Percentiles rank a stretch among this genome's conserved stretches.
Conservation (phyloP, 2,888 invertebrate genomes). For the Steinernema carpocapsae region DNA sequence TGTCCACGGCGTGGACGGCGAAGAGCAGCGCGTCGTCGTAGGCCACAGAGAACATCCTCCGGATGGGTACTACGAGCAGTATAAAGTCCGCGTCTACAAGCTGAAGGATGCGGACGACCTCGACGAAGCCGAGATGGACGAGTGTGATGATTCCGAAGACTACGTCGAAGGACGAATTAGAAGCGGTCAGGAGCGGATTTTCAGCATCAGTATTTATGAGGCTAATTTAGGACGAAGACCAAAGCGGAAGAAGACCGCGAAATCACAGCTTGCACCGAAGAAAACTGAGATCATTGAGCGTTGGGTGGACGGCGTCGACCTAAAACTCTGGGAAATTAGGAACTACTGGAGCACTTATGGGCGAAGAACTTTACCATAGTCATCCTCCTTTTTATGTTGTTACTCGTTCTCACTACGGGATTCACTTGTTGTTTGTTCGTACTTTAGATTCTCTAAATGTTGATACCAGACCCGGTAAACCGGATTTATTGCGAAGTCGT, state of each 20-base stretch:
- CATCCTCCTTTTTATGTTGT: no score
- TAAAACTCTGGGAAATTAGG: slow-evolving; percentile 62
- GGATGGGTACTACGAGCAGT: slow-evolving; percentile 61
- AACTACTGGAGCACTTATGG: slow-evolving; percentile 44
- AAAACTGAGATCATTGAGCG: slow-evolving; percentile 13
- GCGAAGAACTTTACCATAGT: neutral
- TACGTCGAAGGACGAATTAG: slow-evolving; percentile 13
- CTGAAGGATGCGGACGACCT: neutral
- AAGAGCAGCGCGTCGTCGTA: slow-evolving; percentile 60
- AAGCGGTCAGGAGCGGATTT: neutral
- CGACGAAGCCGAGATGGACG: slow-evolving; percentile 3
- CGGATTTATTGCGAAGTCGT: no score
- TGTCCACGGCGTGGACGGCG: slow-evolving; percentile 55
- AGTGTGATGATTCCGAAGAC: slow-evolving; percentile 14
- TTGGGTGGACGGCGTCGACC: slow-evolving; percentile 62
- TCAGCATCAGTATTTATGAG: neutral
- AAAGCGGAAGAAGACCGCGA: neutral
- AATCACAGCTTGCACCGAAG: neutral
- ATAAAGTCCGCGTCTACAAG: slow-evolving; percentile 30
- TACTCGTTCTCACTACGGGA: neutral
- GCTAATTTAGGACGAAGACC: neutral
- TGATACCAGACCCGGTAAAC: no score
- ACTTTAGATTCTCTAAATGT: neutral
- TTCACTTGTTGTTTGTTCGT: neutral
- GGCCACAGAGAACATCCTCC: slow-evolving; percentile 64